Percentiles rank a stretch among this genome's conserved stretches.
Conservation (phyloP, 2,888 invertebrate genomes). For the Melanchra persicariae region DNA sequence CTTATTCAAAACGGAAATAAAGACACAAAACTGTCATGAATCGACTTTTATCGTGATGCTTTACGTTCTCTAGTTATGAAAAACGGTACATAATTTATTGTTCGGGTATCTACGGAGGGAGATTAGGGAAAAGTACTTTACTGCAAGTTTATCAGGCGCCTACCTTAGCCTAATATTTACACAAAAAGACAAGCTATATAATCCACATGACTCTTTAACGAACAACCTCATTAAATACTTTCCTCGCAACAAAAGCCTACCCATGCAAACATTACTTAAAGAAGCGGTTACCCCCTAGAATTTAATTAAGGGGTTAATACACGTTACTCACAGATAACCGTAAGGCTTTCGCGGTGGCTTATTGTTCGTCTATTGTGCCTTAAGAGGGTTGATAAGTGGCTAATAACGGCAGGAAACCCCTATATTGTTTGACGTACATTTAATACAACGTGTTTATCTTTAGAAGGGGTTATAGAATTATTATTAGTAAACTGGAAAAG, state of each 20-base stretch:
- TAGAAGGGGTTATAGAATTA: conserved; percentile 1
- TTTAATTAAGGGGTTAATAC: conserved; percentile 43
- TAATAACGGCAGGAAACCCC: conserved; percentile 30
- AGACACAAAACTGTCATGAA: too few species aligned
- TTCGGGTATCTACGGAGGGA: too few species aligned
- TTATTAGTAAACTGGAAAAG: neutral
- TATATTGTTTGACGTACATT: conserved; percentile 35
- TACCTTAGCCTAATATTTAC: neutral
- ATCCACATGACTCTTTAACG: neutral
- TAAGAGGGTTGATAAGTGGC: conserved; percentile 45
- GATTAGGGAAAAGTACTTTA: too few species aligned
- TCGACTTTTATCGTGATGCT: too few species aligned
- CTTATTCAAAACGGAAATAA: too few species aligned
- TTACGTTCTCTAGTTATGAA: too few species aligned
- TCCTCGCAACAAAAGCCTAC: conserved; percentile 7
- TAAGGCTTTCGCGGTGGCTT: conserved; percentile 41
- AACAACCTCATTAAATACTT: neutral
- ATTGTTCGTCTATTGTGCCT: conserved; percentile 50
- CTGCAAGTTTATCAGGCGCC: too few species aligned
- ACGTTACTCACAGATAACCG: conserved; percentile 36
- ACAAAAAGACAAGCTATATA: too few species aligned
- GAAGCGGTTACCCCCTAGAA: conserved; percentile 31
- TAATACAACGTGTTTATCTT: conserved; percentile 16
- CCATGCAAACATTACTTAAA: conserved; percentile 31
- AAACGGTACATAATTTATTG: too few species aligned